These are phyloP conservation scores for Holothuria scabra DNA, from an alignment of 53 echinoderm and acorn worm species.

Conservation along the genomic window DNA sequence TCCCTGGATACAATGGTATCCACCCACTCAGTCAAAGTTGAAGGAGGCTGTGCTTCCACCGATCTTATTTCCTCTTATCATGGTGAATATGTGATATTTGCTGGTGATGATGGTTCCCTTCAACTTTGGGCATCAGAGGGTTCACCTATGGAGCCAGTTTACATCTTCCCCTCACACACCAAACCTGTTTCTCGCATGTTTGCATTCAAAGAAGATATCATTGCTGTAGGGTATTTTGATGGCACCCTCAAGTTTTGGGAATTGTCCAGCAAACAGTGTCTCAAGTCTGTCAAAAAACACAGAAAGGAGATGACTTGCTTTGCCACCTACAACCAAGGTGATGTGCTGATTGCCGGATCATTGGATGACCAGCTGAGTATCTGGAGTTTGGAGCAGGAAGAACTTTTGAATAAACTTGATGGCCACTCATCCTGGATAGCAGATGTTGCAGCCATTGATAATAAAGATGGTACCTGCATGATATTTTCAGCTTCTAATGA, in stretches of 20 bases:
- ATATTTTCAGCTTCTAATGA: constrained; percentile 85
- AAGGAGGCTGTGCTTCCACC: constrained; percentile 21
- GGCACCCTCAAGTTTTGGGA: constrained; percentile 73
- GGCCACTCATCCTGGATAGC: constrained; percentile 95
- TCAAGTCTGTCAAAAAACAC: constrained; percentile 50
- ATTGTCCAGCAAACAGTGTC: constrained; percentile 58
- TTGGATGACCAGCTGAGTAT: constrained; percentile 82
- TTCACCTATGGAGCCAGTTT: not conserved
- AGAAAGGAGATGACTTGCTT: constrained; percentile 48
- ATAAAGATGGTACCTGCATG: constrained; percentile 10
- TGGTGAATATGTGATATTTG: constrained; percentile 21
- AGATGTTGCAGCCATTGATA: constrained; percentile 64
- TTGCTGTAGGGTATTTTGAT: constrained; percentile 53
- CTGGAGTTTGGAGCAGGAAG: constrained; percentile 57
- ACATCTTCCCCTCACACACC: not conserved
- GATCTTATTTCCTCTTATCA: constrained; percentile 1
- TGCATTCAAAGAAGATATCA: not conserved
- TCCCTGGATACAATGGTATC: constrained; percentile 5
- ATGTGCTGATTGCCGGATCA: constrained; percentile 72
- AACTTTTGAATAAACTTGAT: constrained; percentile 72
- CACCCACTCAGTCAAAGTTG: not conserved
- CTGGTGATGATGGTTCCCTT: constrained; percentile 11
- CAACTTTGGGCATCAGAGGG: constrained; percentile 18
- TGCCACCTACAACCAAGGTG: constrained; percentile 35
- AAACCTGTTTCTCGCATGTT: constrained; percentile 30